Base-by-base conservation (phyloP, 2,888 invertebrate species). In the Schizaphis graminum region DNA sequence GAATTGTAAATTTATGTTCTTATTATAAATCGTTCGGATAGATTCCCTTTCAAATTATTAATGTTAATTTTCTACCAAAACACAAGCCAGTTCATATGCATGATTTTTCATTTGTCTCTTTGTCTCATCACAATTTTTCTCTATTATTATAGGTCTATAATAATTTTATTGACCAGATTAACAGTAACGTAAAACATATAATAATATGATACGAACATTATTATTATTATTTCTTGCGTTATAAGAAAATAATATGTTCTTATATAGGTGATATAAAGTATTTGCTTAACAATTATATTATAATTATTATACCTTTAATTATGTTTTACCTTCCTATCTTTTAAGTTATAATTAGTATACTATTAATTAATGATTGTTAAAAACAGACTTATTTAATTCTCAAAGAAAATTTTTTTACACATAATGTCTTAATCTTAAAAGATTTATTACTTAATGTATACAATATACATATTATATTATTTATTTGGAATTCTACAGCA, bases 61-160 rank as follows among this genome's bases (percentile, higher is more conserved):
- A 41, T 35, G 10, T 35, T 44, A 10, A 61, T 92, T 87, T 87
- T 61, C 35, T 61, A 8, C 47, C 35, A 91, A 35, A 47, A 91
- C 56, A 85, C 91, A 28, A 35, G 21, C 56, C 21, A 77, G 21
- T n/a, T n/a, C 26, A 24, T 24, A 13, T 56, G 8, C 77, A 35
- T 35, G 28, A 56, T 91, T 85, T 53, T 84, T n/a, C n/a, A 85
- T 84, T 85, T 91, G 10, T 91, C 13, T 57, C 21, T 84, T 85
- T 91, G 10, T 91, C 24, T 57, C 21, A 44, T 44, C 77, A 21
- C n/a, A n/a, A 16, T n/a, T 53, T 67, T 56, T 56, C 21, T 91
- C 24, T 44, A 1, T 47, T 44, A 1, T 47, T 53, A 53, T 53
- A 53, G 24, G 44, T 47, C 49, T 3, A 26, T 35, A 61, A 61